Conservation (phyloP, 2,113 vertebrate species). For the Embiotoca jacksoni region DNA sequence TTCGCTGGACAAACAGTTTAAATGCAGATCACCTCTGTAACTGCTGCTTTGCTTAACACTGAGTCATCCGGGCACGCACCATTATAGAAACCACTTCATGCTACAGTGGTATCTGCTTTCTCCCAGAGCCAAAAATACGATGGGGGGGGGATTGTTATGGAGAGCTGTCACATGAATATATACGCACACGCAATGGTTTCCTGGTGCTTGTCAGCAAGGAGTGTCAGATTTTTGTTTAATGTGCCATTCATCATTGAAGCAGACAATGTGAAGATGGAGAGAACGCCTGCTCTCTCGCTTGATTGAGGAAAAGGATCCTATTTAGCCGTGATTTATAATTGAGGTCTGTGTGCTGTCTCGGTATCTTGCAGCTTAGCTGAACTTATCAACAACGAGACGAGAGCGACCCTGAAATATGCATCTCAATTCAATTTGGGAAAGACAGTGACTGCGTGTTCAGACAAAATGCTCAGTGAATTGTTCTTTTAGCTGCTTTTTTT, state of each 20-base stretch:
- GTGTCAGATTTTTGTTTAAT: constrained; percentile 24
- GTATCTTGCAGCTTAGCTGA: neutral
- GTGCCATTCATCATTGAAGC: constrained; percentile 42
- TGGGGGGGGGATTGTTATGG: constrained; percentile 67
- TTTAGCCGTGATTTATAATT: neutral
- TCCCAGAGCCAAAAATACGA: constrained; percentile 79
- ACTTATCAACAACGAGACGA: neutral
- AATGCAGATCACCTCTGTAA: constrained; percentile 36
- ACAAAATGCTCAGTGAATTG: no score
- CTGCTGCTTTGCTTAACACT: constrained; percentile 31
- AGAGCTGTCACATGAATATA: constrained; percentile 54
- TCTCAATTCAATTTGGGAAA: no score
- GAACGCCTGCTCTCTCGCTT: neutral
- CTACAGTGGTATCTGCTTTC: constrained; percentile 76
- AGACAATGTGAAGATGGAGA: constrained; percentile 33
- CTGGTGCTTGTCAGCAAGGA: constrained; percentile 45
- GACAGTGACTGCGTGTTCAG: no score
- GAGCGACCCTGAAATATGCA: no score
- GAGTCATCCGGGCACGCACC: constrained; percentile 57
- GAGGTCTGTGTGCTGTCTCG: neutral
- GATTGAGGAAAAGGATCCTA: neutral
- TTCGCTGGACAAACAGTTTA: constrained; percentile 35
- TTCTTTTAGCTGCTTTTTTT: no score
- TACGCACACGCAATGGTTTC: constrained; percentile 12
- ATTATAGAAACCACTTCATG: constrained; percentile 71